Evolutionary conservation across 2,113 vertebrate genomes (phyloP).

Genomic region (Pimephales promelas): DNA sequence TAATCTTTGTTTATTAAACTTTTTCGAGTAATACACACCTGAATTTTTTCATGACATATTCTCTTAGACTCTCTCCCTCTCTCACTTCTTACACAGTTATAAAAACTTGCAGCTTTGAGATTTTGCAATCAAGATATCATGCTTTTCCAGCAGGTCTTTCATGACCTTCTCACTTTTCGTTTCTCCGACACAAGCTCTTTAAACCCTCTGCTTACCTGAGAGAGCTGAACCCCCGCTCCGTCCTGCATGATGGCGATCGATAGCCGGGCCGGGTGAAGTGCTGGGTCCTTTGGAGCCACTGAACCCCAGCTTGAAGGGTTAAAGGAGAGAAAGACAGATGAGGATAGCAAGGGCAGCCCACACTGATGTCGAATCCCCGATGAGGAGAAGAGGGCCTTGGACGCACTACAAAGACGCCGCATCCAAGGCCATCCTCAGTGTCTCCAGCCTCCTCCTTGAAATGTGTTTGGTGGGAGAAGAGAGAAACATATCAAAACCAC

Average conservation of each 20-base stretch:
- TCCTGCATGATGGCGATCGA: slow-evolving; percentile 67
- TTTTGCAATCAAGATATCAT: slow-evolving; percentile 38
- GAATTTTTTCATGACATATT: background rate
- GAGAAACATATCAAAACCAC: slow-evolving; percentile 48
- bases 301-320: slow-evolving; percentile 72
- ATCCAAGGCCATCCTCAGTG: slow-evolving; percentile 47
- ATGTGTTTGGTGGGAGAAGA: slow-evolving; percentile 37
- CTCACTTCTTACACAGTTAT: background rate
- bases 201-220: slow-evolving; percentile 57
- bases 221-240: slow-evolving; percentile 40
- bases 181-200: slow-evolving; percentile 60
- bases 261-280: slow-evolving; percentile 57
- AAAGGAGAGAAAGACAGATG: slow-evolving; percentile 62
- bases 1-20: no score
- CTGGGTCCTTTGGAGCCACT: slow-evolving; percentile 63
- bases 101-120: slow-evolving; percentile 29
- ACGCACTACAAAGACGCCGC: slow-evolving; percentile 55
- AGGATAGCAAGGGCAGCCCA: slow-evolving; percentile 50
- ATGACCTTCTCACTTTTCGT: slow-evolving; percentile 59
- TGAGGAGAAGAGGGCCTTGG: slow-evolving; percentile 53
- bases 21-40: no score
- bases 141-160: slow-evolving; percentile 57
- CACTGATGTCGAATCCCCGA: slow-evolving; percentile 65
- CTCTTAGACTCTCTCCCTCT: background rate
- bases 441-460: slow-evolving; percentile 6